A percentile compares a stretch with the other conserved stretches of the same genome.
Conservation (phyloP, 2,113 vertebrate species). For the Morone chrysops region DNA sequence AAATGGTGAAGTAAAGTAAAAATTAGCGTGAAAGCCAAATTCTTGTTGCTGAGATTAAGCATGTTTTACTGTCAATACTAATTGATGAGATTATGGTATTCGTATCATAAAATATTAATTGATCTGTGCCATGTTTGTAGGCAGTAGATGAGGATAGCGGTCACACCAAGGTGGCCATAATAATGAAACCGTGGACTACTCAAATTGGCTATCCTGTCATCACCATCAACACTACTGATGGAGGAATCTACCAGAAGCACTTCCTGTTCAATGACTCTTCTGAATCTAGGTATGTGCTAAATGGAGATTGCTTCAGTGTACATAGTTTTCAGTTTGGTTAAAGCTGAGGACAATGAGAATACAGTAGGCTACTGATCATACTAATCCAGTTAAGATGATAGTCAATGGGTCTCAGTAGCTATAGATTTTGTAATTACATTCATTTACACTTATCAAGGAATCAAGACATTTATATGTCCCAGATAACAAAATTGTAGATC, state of each 20-base stretch:
- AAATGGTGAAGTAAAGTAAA: constrained; percentile 61
- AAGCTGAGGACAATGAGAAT: neutral
- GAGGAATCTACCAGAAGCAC: constrained; percentile 83
- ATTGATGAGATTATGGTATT: neutral
- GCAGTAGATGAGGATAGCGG: neutral
- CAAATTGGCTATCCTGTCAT: constrained; percentile 92
- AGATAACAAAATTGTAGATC: too few relatives aligned
- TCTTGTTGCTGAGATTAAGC: neutral
- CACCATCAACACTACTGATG: constrained; percentile 83
- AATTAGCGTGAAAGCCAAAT: neutral
- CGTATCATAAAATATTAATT: neutral
- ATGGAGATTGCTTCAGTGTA: neutral
- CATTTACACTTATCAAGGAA: too few relatives aligned
- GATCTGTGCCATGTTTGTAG: constrained; percentile 48
- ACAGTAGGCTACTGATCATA: too few relatives aligned
- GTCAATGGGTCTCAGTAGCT: too few relatives aligned
- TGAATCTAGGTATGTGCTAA: constrained; percentile 38
- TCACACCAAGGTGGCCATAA: neutral
- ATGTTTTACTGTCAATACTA: neutral
- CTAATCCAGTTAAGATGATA: too few relatives aligned
- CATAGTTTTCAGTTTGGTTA: neutral
- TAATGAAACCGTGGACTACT: constrained; percentile 90
- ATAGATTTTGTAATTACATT: too few relatives aligned
- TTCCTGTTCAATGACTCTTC: constrained; percentile 88
- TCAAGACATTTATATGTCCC: too few relatives aligned